Evolutionary conservation across 2,113 vertebrate genomes (phyloP), one percentile per base, ranked within the genome.

Genomic region (Anguilla rostrata): DNA sequence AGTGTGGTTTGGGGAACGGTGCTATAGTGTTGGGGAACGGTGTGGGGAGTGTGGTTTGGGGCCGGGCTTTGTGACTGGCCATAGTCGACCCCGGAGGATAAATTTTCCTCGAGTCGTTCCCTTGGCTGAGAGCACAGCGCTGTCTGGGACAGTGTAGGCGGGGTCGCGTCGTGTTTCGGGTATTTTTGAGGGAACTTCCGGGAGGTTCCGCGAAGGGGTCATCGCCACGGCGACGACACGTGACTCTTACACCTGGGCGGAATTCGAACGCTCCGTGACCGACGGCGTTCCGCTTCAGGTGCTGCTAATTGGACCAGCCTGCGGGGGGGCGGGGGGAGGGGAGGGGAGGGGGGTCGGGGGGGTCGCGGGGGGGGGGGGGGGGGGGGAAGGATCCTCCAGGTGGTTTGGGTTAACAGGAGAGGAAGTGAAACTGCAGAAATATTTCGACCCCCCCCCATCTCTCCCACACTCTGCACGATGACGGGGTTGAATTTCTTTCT

Each of bases 401-500:
- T 26, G 83, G 81, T 20, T 46, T 18, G 26, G 11, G 22, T 41
- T 39, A 81, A 43, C 39, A 14, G 56, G 34, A 40, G 15, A 29
- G 83, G 49, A 20, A 66, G 83, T 20, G n/a, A 66, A 40, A 66
- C 56, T 15, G 56, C 53, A 83, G 82, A 83, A 63, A 83, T 29
- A 39, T 39, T 5, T 78, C 18, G 15, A 40, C 57, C 43, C 43
- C 8, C 43, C 43, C 8, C 43, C 8, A 6, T 46, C 60, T 26
- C 60, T 9, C 18, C 60, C 60, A 22, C 60, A 22, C 9, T 12
- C 60, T 46, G 26, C 7, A 26, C 57, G 26, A 79, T 81, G 86
- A 81, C 39, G 80, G 81, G 18, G 9, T 66, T 82, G 91, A 94
- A 90, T 94, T 12, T 92, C 90, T 92, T 91, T 93, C 91, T 66